Percentiles rank a stretch among this genome's conserved stretches.
phyloP scores from a whole-genome alignment of 2,888 invertebrate species.

The Coleophora flavipennella region DNA sequence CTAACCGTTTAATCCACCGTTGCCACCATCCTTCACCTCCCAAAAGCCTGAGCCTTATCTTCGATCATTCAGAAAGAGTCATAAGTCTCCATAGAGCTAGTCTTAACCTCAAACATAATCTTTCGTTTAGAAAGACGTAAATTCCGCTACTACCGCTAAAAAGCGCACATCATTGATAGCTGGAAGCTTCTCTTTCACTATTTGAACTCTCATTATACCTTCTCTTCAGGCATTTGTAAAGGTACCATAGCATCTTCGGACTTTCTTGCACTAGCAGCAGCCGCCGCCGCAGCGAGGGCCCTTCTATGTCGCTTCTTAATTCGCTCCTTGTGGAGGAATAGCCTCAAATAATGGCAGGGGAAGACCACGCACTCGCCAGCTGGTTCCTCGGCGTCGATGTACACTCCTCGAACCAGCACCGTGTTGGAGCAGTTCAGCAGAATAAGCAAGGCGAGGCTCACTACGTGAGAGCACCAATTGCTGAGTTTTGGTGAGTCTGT shows the following conservation, averaged over 20 bases:
- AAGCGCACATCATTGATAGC: no score
- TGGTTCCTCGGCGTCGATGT: constrained; percentile 89
- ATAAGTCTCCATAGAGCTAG: no score
- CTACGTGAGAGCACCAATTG: constrained; percentile 85
- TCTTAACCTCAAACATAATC: no score
- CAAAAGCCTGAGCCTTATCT: no score
- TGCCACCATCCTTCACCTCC: no score
- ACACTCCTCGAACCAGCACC: constrained; percentile 87
- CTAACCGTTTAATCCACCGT: no score
- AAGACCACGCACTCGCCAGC: constrained; percentile 87
- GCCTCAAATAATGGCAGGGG: constrained; percentile 85
- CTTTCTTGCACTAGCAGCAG: constrained; percentile 31
- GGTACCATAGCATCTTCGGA: constrained; percentile 51
- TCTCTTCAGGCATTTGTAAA: constrained; percentile 53
- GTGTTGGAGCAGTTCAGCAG: constrained; percentile 90
- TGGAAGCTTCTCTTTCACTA: no score
- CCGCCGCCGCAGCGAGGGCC: constrained; percentile 41
- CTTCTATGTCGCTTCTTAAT: constrained; percentile 71
- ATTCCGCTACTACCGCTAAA: no score
- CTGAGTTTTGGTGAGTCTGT: constrained; percentile 81
- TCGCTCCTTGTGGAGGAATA: constrained; percentile 81
- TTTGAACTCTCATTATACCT: constrained; percentile 36
- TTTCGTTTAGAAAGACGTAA: no score
- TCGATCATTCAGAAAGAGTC: no score
- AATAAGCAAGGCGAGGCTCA: constrained; percentile 81